Base-by-base conservation (phyloP, 2,113 vertebrate genomes). In the Drymodes brunneopygia region DNA sequence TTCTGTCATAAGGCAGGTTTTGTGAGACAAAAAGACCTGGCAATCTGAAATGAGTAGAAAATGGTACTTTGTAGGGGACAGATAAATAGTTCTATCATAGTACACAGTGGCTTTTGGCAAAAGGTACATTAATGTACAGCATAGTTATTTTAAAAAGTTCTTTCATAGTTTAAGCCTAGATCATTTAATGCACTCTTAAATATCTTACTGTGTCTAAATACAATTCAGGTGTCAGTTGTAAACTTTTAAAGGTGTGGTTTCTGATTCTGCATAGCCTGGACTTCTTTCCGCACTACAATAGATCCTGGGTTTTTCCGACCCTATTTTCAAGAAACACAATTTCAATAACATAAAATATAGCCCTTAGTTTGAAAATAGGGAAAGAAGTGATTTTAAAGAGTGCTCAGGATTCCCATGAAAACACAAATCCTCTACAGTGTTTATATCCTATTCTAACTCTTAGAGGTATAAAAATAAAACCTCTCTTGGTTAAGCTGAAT, bases 341-440 rank as follows among this genome's bases (percentile, higher is more conserved):
- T 91, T 94, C 27, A 60, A 19, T 97, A 75, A 86, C 80, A 45
- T 16, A 48, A 23, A 81, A 36, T 72, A 69, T 61, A 94, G 31
- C 25, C 58, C 25, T 86, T 60, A 70, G 40, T 65, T 86, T 73
- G 28, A 81, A 81, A 91, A 89, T n/a, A 57, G n/a, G 61, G 40
- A 85, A 85, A 48, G 57, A 92, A 88, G 66, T 91, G 6, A 86
- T 96, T 97, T 95, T 73, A 73, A 86, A 94, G 82, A 94, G 85
- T 86, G 79, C 50, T 92, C 60, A 70, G 51, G 71, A 82, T 92
- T 92, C 79, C 47, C 40, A 28, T 58, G 38, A 82, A 88, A 94
- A 69, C 45, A 36, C 51, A 95, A 95, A 94, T 96, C 93, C 81
- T 80, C 86, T 90, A 4, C 45, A 58, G 21, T 60, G 67, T 85